Base-by-base conservation (phyloP, 2,888 invertebrate species). In the Dryadula phaetusa region DNA sequence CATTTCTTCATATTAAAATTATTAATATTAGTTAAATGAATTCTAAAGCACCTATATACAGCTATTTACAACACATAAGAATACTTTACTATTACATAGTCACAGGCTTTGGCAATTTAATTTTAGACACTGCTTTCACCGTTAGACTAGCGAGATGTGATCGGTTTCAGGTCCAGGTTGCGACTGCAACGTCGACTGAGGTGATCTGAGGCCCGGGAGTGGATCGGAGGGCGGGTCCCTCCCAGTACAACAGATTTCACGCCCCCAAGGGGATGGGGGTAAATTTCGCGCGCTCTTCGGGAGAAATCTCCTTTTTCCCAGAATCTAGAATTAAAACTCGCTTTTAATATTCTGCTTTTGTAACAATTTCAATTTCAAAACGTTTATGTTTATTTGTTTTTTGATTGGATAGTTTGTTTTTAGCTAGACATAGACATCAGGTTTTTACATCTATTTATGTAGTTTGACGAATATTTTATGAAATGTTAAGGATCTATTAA, bases 181-280 rank as follows among this genome's bases (percentile, higher is more conserved):
- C 28, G 60, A 60, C 60, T 60, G 60, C 25, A 60, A 28, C 44
- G 25, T 4, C 16, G 18, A 18, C 20, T 46, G 44, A 46, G 28
- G 56, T 32, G 49, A 49, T n/a, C n/a, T 37, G 40, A 37, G 56
- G 32, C 28, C 60, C 32, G 44, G 44, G 60, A 14, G 7, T 12
- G 32, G 12, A 32, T 60, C 18, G 32, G 46, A 60, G 60, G 60
- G 60, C 44, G 60, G 25, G 16, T 25, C 60, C 60, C 60, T 44
- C 44, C 18, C 44, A 44, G 4, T 32, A 44, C 60, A 60, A 60
- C 60, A 60, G 32, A 32, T 32, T 16, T 18, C 44, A 46, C 60
- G 60, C 44, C 60, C 20, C 12, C 12, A 6, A n/a, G 32, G 44
- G 16, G 60, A 12, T 28, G 60, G 60, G 44, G 37, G 40, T 22